A percentile compares a stretch with the other conserved stretches of the same genome.
These are phyloP conservation scores for Prolemur simus DNA, from an alignment of 2,113 vertebrate genomes.

Conservation along the genomic window DNA sequence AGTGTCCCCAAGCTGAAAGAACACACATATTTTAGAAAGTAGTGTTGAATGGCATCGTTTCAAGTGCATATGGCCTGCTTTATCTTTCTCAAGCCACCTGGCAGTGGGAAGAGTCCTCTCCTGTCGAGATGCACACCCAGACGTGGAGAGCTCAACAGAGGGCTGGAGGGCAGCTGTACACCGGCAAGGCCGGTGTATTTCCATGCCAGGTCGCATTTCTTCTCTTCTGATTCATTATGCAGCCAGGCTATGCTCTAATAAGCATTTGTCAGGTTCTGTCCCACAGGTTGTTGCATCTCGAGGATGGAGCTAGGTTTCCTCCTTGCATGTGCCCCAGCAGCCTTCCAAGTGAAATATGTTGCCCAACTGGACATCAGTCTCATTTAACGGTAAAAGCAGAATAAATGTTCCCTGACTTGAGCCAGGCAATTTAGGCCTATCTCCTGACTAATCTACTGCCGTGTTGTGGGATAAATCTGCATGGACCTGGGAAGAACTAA, in stretches of 20 bases:
- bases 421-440: background rate
- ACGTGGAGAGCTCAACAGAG: background rate
- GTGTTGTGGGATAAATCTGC: background rate
- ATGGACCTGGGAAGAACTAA: background rate
- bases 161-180: background rate
- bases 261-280: background rate
- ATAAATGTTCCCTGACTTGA: background rate
- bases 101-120: background rate
- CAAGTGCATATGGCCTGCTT: background rate
- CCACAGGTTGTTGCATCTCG: background rate
- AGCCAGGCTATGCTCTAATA: background rate
- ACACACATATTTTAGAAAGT: background rate
- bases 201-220: background rate
- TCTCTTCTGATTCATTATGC: background rate
- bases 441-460: background rate
- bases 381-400: background rate
- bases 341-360: background rate
- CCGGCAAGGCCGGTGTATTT: background rate
- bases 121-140: background rate
- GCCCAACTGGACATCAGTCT: background rate
- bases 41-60: background rate
- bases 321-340: background rate
- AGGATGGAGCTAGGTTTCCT: background rate
- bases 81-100: background rate
- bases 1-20: constrained; percentile 25